Evolutionary conservation across 2,888 invertebrate species (phyloP).

Genomic region (Tipula confusa): DNA sequence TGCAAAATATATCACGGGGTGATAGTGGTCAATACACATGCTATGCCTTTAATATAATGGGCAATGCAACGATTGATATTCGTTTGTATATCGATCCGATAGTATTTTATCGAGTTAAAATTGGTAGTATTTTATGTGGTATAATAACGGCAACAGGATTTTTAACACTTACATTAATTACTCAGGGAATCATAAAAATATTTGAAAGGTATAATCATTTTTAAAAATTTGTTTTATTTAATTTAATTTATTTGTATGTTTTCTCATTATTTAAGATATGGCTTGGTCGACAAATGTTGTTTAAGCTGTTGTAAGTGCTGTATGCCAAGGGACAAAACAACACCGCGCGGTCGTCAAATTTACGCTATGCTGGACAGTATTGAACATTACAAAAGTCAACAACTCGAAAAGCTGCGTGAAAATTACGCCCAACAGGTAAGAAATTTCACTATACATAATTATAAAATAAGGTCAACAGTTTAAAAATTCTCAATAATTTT

Average conservation of each 20-base stretch:
- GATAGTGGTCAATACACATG: constrained; percentile 85
- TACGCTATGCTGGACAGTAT: constrained; percentile 85
- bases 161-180: constrained; percentile 70
- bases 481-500: too few species aligned
- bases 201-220: constrained; percentile 59
- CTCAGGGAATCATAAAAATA: constrained; percentile 69
- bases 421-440: constrained; percentile 85
- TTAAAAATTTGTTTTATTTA: not conserved
- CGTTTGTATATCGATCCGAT: constrained; percentile 79
- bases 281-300: constrained; percentile 59
- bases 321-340: constrained; percentile 59
- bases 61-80: constrained; percentile 71
- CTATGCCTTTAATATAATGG: constrained; percentile 77
- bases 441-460: not conserved
- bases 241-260: not conserved
- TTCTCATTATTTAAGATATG: constrained; percentile 57
- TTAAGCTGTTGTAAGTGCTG: constrained; percentile 68
- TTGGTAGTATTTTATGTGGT: constrained; percentile 79
- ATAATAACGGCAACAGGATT: constrained; percentile 74
- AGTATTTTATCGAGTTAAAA: constrained; percentile 76
- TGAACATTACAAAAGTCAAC: constrained; percentile 83
- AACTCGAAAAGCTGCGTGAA: constrained; percentile 81
- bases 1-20: constrained; percentile 65
- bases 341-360: constrained; percentile 77
- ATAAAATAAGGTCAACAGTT: too few species aligned